A percentile compares a stretch with the other conserved stretches of the same genome.
phyloP scores from a whole-genome alignment of 2,888 invertebrate genomes.

The Eupithecia vulgata region DNA sequence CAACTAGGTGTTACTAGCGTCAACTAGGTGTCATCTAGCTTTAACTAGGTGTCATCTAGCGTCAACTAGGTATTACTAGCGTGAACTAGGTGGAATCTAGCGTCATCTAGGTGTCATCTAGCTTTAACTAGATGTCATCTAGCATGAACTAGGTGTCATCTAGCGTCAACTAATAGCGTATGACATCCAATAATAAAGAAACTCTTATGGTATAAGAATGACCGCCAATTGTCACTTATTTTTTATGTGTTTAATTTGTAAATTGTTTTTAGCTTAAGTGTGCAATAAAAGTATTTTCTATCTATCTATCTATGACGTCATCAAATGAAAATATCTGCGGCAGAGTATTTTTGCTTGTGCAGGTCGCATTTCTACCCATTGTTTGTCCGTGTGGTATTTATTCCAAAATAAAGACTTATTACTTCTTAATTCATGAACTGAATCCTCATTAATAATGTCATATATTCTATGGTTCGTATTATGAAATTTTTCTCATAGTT shows the following conservation, averaged over 20 bases:
- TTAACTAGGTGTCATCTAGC: neutral
- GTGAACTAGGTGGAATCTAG: neutral
- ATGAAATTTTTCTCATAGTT: too few species aligned
- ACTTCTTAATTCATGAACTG: neutral
- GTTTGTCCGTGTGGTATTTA: neutral
- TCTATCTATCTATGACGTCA: too few species aligned
- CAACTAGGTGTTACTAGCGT: neutral
- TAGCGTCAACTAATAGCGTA: neutral
- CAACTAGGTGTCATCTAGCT: neutral
- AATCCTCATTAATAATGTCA: neutral
- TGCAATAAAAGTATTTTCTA: too few species aligned
- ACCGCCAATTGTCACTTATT: too few species aligned
- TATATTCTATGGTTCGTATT: too few species aligned
- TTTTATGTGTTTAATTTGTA: too few species aligned
- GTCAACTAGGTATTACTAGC: neutral
- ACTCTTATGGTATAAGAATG: neutral
- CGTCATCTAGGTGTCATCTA: neutral
- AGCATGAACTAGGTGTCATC: neutral
- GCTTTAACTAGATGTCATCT: too few species aligned
- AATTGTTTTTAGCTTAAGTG: too few species aligned
- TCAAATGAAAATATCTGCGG: too few species aligned
- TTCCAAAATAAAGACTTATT: conserved; percentile 5
- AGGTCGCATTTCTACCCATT: neutral
- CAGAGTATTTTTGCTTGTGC: too few species aligned
- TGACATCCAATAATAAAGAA: neutral